Evolutionary conservation across 2,113 vertebrate species (phyloP).

Genomic region (Zingel zingel): DNA sequence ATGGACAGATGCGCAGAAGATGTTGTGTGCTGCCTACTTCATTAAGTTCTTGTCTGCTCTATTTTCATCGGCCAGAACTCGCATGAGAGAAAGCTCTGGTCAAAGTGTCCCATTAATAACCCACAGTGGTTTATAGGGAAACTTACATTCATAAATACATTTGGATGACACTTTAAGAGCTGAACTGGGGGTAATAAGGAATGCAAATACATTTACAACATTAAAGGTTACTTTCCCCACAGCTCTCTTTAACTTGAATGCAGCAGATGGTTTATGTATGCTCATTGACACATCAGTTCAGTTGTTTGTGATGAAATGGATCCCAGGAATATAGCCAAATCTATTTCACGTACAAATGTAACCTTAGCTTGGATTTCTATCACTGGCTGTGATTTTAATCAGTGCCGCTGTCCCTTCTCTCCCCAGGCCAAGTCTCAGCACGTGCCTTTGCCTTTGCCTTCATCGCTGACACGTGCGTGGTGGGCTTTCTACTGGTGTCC

Average conservation of each 20-base stretch:
- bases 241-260: not conserved
- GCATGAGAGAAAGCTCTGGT: not conserved
- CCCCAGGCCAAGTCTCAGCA: conserved; percentile 87
- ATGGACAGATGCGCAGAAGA: not conserved
- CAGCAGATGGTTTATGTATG: not conserved
- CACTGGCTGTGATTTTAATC: not conserved
- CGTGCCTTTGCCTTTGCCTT: conserved; percentile 90
- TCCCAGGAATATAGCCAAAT: not conserved
- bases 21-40: not conserved
- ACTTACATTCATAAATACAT: conserved; percentile 3
- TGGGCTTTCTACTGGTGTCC: conserved; percentile 88
- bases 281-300: not conserved
- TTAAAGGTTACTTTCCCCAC: not conserved
- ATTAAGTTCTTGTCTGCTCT: not conserved
- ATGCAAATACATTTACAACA: not conserved
- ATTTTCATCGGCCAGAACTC: not conserved
- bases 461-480: conserved; percentile 90
- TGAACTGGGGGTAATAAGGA: not conserved
- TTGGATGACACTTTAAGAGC: not conserved
- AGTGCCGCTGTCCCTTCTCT: not conserved
- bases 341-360: not conserved
- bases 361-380: not conserved
- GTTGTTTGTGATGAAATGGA: not conserved
- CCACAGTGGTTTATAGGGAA: not conserved
- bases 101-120: not conserved